These are phyloP conservation scores for Penaeus monodon DNA, from an alignment of 2,888 invertebrate genomes.

Conservation along the genomic window DNA sequence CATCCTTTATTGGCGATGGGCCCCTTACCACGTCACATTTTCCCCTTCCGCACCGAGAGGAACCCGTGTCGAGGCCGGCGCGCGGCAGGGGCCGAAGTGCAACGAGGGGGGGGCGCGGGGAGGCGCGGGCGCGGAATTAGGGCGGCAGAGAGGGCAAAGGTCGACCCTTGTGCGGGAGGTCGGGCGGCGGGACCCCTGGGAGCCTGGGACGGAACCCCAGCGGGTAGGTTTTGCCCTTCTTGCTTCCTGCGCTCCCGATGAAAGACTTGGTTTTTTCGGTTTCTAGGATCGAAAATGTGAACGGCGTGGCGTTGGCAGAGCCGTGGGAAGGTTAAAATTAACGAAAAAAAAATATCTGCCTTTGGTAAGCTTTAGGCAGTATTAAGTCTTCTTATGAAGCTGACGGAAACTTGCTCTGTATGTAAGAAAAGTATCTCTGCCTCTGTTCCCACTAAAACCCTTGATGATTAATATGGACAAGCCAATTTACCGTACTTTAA, in stretches of 20 bases:
- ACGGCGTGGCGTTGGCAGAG: neutral
- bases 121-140: slow-evolving; percentile 85
- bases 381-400: no score
- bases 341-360: no score
- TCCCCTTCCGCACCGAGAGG: slow-evolving; percentile 72
- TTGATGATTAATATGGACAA: no score
- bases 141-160: slow-evolving; percentile 81
- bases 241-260: no score
- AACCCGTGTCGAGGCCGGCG: slow-evolving; percentile 83
- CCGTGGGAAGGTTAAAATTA: no score
- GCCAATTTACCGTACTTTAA: no score
- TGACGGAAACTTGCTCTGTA: no score
- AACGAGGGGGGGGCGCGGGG: slow-evolving; percentile 86
- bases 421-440: no score
- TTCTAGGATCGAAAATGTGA: no score
- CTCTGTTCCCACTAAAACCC: no score
- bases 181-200: slow-evolving; percentile 29
- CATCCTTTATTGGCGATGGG: neutral
- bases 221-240: slow-evolving; percentile 22
- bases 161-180: slow-evolving; percentile 76
- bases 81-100: slow-evolving; percentile 91
- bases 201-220: slow-evolving; percentile 53
- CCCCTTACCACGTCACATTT: neutral
- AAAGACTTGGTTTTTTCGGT: no score
- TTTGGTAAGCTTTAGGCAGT: no score